Base-by-base conservation (phyloP, 2,888 invertebrate species). In the Julus scandinavius region DNA sequence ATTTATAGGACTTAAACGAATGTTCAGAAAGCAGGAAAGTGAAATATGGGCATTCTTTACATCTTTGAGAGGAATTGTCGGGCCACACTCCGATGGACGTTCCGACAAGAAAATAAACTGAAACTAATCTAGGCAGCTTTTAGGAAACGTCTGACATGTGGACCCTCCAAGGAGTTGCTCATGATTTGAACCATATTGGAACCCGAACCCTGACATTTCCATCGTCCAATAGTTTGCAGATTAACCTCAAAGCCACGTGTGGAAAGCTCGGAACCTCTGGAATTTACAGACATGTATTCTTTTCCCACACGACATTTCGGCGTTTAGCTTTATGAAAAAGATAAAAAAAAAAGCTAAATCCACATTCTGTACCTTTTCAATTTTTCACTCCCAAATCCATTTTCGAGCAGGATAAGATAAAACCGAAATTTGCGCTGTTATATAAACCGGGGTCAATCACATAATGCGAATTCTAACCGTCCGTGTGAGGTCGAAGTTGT, bases 101-200 rank as follows among this genome's bases (percentile, higher is more conserved):
- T 72, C 72, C 72, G 72, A 72, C 72, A 13, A 72, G 29, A 72
- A 72, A 72, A 72, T 29, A 72, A 72, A 29, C 72, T 72, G 72
- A 72, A 72, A 72, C 72, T 72, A 72, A 72, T 72, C 72, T 72
- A n/a, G 29, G 72, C 72, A 72, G 72, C 72, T 72, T 72, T 72
- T 72, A 72, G 29, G 38, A 72, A 72, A 72, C 72, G 72, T 72
- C 72, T 72, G 72, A 72, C 72, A 72, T 29, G 72, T 72, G 9
- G 72, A 72, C 72, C 72, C 72, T 72, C 72, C 72, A 72, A 29
- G 72, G 13, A 72, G 72, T 29, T 29, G 29, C n/a, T 6, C 29
- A 29, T 72, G 72, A 72, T 72, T 29, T 72, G 72, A 72, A 72
- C 72, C 72, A 72, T 29, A 72, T 72, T 72, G 72, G 72, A 29